Evolutionary conservation across 1,140 invertebrate genomes (phyloP), one percentile per base, ranked within the genome.

Genomic region (Leptinotarsa lineolata): DNA sequence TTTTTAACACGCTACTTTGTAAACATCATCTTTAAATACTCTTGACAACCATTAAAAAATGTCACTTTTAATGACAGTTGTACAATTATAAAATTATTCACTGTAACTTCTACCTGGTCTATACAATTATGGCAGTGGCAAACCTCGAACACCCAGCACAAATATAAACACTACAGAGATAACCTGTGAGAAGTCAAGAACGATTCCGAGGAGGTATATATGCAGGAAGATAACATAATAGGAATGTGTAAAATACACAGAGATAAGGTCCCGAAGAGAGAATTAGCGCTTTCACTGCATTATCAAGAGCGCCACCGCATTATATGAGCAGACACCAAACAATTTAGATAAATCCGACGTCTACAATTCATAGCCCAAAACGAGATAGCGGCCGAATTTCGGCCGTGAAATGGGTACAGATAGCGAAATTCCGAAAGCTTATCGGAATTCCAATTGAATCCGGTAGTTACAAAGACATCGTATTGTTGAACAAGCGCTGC

Each of bases 361-460:
- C 68, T 73, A 76, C 78, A 76, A 78, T 76, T 79, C 76, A 76
- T 79, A 79, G 65, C 72, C 66, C 73, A 77, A 77, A 70, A 74
- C 69, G 60, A 70, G 61, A 63, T 68, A 67, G 73, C 72, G 68
- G 73, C 71, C 61, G 58, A 77, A 77, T 75, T 74, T 74, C 72
- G 59, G 64, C 68, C 54, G 73, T 72, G 22, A 72, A 75, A 77
- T 73, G 70, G 77, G 74, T 72, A 44, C 68, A 77, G 75, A 75
- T 77, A 77, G 72, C 59, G 78, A 77, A 79, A 77, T 79, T 77
- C 78, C 74, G 70, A 72, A 76, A 45, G 76, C 78, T 79, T 79
- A 79, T 79, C 78, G 78, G 76, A 76, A 79, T 79, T 79, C 78
- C 78, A 79, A 79, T 79, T 79, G 78, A 79, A 79, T 79, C 76